phyloP scores from a whole-genome alignment of 2,888 invertebrate genomes.

The Chrysolina oricalcia region DNA sequence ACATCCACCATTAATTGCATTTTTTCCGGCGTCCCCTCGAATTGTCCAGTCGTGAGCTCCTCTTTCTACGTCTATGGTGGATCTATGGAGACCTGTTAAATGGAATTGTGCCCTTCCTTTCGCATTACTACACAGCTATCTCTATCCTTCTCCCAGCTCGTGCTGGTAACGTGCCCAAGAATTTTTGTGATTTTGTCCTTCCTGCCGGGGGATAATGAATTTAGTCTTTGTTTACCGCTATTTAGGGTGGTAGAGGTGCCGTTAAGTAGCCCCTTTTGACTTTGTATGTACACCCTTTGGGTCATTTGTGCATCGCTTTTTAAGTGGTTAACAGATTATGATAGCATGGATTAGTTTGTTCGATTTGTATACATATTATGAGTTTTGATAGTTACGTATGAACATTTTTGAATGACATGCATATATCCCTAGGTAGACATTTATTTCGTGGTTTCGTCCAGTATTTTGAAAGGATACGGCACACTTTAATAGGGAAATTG shows the following conservation, averaged over 20 bases:
- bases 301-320: conserved; percentile 28
- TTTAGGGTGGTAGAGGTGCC: conserved; percentile 42
- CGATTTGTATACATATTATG: neutral
- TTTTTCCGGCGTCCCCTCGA: neutral
- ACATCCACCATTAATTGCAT: neutral
- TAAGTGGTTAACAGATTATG: neutral
- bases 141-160: conserved; percentile 58
- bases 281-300: conserved; percentile 31
- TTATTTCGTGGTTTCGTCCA: too few species aligned
- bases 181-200: conserved; percentile 53
- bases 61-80: conserved; percentile 38
- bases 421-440: too few species aligned
- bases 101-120: conserved; percentile 50
- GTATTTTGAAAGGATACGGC: too few species aligned
- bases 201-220: conserved; percentile 39
- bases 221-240: conserved; percentile 45
- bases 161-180: conserved; percentile 63
- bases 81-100: conserved; percentile 53
- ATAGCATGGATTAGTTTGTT: neutral
- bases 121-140: conserved; percentile 41
- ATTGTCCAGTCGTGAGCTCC: neutral
- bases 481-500: too few species aligned
- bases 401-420: neutral
- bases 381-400: neutral
- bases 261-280: conserved; percentile 42